A percentile compares a stretch with the other conserved stretches of the same genome.
Evolutionary conservation across 2,888 invertebrate species (phyloP).

Genomic region (Calephelis perditalis): DNA sequence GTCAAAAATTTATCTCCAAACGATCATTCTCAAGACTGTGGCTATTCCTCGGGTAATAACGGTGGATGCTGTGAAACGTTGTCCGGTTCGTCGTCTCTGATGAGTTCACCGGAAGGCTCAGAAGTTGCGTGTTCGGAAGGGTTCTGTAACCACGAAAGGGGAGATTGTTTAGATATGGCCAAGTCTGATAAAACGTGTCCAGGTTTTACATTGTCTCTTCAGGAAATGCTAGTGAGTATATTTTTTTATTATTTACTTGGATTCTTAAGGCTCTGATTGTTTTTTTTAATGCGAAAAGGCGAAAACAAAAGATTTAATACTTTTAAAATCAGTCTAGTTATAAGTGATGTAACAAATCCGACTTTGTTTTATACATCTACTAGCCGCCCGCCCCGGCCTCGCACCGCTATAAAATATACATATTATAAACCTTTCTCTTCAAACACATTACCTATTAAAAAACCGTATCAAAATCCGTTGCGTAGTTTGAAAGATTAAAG

Average conservation of each 20-base stretch:
- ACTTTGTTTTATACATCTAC: too few relatives aligned
- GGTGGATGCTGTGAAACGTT: constrained; percentile 83
- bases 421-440: too few relatives aligned
- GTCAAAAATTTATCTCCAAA: constrained; percentile 79
- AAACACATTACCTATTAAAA: too few relatives aligned
- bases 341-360: too few relatives aligned
- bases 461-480: too few relatives aligned
- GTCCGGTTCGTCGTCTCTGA: constrained; percentile 85
- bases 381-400: too few relatives aligned
- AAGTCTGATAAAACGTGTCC: constrained; percentile 64
- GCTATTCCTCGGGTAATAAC: constrained; percentile 92
- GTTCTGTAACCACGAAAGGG: constrained; percentile 87
- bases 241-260: background rate
- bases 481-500: too few relatives aligned
- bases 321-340: too few relatives aligned
- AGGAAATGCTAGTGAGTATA: constrained; percentile 86
- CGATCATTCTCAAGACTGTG: constrained; percentile 89
- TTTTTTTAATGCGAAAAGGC: too few relatives aligned
- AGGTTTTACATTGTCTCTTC: constrained; percentile 80
- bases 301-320: too few relatives aligned
- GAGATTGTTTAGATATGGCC: constrained; percentile 62
- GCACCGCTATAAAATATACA: too few relatives aligned
- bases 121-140: constrained; percentile 94
- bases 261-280: too few relatives aligned
- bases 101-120: constrained; percentile 93